A percentile compares a stretch with the other conserved stretches of the same genome.
Conservation (phyloP, 2,797 vertebrate species). For the Siniperca obscura region DNA sequence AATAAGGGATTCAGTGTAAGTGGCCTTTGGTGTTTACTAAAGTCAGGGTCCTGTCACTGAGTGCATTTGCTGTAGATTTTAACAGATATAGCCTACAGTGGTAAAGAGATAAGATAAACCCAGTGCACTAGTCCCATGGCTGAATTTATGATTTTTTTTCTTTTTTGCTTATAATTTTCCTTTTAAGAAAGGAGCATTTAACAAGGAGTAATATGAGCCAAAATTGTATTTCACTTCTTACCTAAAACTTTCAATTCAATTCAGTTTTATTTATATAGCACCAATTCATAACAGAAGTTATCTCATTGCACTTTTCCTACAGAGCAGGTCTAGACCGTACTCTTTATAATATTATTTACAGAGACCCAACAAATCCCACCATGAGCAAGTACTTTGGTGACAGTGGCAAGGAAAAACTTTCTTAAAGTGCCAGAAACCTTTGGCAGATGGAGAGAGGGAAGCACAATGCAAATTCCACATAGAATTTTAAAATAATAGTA, state of each 20-base stretch:
- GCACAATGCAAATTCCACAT: too few species aligned
- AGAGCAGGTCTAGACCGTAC: too few species aligned
- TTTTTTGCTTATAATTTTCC: neutral
- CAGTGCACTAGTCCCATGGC: constrained; percentile 44
- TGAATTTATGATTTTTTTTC: neutral
- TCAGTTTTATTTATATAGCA: too few species aligned
- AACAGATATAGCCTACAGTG: constrained; percentile 51
- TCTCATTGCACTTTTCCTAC: too few species aligned
- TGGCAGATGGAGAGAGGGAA: too few species aligned
- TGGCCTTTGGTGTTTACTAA: constrained; percentile 68
- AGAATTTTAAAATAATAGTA: too few species aligned
- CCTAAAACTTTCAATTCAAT: neutral
- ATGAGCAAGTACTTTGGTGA: too few species aligned
- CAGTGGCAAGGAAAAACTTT: too few species aligned
- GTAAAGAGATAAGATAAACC: constrained; percentile 72
- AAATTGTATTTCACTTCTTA: neutral
- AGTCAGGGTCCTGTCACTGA: constrained; percentile 55
- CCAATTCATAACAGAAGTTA: too few species aligned
- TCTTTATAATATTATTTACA: too few species aligned
- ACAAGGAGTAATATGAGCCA: neutral
- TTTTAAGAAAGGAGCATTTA: neutral
- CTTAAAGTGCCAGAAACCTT: too few species aligned
- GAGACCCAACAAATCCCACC: too few species aligned
- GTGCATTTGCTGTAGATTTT: constrained; percentile 64
- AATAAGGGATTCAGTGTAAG: constrained; percentile 16